Conservation (phyloP, 2,888 invertebrate species). For the Apantesis nais region DNA sequence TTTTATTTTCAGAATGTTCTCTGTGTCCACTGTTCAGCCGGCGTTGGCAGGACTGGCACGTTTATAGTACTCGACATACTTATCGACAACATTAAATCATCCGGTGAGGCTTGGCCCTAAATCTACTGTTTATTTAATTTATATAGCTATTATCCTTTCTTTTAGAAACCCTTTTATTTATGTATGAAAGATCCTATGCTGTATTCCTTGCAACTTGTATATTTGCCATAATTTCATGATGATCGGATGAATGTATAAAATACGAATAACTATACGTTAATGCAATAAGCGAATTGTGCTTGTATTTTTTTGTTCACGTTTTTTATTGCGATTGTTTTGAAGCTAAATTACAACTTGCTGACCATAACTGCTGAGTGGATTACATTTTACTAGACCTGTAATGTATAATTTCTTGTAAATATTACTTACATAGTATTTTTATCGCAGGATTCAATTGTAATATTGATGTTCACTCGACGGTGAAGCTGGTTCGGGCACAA, state of each 20-base stretch:
- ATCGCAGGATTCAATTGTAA: slow-evolving; percentile 92
- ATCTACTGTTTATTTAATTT: slow-evolving; percentile 2
- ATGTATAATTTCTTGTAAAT: not conserved
- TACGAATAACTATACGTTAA: not conserved
- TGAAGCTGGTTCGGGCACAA: slow-evolving; percentile 96
- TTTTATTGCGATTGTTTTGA: slow-evolving; percentile 3
- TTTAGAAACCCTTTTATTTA: not conserved
- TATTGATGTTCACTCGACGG: slow-evolving; percentile 97
- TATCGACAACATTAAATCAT: slow-evolving; percentile 95
- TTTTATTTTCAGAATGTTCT: slow-evolving; percentile 86
- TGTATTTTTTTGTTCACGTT: not conserved
- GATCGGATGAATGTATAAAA: too few relatives aligned
- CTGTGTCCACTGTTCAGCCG: slow-evolving; percentile 97
- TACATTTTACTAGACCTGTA: too few relatives aligned
- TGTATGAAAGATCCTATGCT: not conserved
- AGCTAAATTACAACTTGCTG: not conserved
- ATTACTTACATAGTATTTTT: slow-evolving; percentile 14
- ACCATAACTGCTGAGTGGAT: too few relatives aligned
- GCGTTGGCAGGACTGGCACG: slow-evolving; percentile 98
- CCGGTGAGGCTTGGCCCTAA: slow-evolving; percentile 78
- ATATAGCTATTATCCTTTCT: not conserved
- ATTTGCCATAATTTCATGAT: too few relatives aligned
- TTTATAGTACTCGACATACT: slow-evolving; percentile 99
- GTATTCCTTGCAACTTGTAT: too few relatives aligned
- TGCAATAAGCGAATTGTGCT: not conserved